Evolutionary conservation across 1,140 invertebrate genomes (phyloP).

Genomic region (Luehdorfia chinensis): DNA sequence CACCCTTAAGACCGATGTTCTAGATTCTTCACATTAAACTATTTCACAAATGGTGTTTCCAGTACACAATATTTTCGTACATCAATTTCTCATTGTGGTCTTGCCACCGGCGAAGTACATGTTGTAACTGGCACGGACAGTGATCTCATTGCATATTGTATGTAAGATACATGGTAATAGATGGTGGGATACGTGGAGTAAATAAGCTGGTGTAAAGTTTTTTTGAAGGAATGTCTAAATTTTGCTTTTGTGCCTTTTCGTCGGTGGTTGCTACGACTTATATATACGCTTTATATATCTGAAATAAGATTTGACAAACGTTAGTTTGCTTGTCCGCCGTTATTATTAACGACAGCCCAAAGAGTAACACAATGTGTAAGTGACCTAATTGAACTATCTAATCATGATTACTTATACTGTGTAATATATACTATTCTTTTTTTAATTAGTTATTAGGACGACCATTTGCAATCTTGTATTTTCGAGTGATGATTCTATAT

Average conservation of each 20-base stretch:
- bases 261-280: slow-evolving; percentile 49
- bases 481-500: slow-evolving; percentile 21
- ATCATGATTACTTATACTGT: slow-evolving; percentile 34
- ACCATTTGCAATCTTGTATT: slow-evolving; percentile 29
- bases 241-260: slow-evolving; percentile 65
- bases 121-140: slow-evolving; percentile 50
- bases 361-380: slow-evolving; percentile 34
- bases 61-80: slow-evolving; percentile 18
- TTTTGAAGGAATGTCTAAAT: slow-evolving; percentile 39
- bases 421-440: slow-evolving; percentile 66
- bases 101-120: slow-evolving; percentile 34
- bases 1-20: slow-evolving; percentile 66
- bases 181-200: neutral
- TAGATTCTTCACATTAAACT: slow-evolving; percentile 28
- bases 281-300: slow-evolving; percentile 43
- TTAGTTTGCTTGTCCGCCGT: slow-evolving; percentile 39
- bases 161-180: no score
- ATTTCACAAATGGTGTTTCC: slow-evolving; percentile 19
- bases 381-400: slow-evolving; percentile 22
- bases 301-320: slow-evolving; percentile 36
- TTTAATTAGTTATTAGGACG: slow-evolving; percentile 27
- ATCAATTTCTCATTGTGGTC: slow-evolving; percentile 7
- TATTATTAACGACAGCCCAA: slow-evolving; percentile 57
- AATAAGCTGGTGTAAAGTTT: neutral
- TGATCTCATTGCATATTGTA: slow-evolving; percentile 41